Conservation (phyloP, 2,888 invertebrate species). For the Agriopis marginaria region DNA sequence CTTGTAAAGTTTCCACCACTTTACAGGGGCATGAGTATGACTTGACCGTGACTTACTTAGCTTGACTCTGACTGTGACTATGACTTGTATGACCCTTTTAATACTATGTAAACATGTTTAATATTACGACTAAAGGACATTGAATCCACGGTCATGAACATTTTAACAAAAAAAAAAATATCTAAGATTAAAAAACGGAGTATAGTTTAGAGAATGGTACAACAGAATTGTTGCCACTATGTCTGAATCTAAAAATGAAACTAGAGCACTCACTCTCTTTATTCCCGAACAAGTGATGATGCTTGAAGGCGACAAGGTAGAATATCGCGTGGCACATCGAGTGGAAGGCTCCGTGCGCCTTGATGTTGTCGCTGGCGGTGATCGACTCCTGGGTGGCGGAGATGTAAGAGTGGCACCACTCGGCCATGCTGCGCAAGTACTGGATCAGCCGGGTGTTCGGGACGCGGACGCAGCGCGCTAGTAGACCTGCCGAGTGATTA, state of each 20-base stretch:
- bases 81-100: no score
- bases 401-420: conserved; percentile 95
- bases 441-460: conserved; percentile 72
- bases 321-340: conserved; percentile 96
- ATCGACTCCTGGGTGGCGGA: conserved; percentile 86
- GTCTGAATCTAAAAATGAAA: not conserved
- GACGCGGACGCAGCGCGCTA: conserved; percentile 76
- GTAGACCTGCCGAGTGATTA: conserved; percentile 56
- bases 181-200: no score
- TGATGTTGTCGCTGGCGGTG: conserved; percentile 67
- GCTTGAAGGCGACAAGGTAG: conserved; percentile 96
- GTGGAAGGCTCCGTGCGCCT: conserved; percentile 95
- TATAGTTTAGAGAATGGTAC: no score
- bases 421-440: conserved; percentile 89
- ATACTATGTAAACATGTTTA: no score
- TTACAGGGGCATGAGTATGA: no score
- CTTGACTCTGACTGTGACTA: no score
- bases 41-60: no score
- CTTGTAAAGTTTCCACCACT: no score
- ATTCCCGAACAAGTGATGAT: conserved; percentile 92
- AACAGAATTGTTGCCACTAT: no score
- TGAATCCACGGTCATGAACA: no score
- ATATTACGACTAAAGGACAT: no score
- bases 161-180: no score
- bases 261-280: conserved; percentile 89